A percentile compares a stretch with the other conserved stretches of the same genome.
phyloP scores from a whole-genome alignment of 2,888 invertebrate genomes.

The Metallyticus violacea region DNA sequence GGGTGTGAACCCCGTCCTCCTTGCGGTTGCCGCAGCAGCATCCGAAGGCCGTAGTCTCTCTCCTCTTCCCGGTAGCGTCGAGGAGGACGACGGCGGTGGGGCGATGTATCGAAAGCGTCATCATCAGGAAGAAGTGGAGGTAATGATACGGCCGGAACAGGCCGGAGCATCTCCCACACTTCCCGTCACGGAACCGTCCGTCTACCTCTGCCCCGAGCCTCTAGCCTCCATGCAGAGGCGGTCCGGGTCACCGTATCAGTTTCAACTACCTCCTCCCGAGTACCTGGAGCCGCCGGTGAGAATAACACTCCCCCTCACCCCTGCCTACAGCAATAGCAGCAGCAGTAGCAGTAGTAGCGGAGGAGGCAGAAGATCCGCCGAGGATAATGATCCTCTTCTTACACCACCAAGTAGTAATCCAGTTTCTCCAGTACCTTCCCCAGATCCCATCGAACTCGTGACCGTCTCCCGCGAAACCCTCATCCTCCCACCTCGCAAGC shows the following conservation, averaged over 20 bases:
- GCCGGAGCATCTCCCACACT: slow-evolving; percentile 33
- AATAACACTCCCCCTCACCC: slow-evolving; percentile 12
- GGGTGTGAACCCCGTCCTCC: slow-evolving; percentile 50
- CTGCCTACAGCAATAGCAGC: not conserved
- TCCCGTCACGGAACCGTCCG: slow-evolving; percentile 36
- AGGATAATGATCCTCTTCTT: slow-evolving; percentile 19
- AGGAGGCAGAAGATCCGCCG: not conserved
- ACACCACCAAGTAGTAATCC: slow-evolving; percentile 59
- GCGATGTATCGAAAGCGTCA: not conserved
- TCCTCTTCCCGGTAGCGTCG: slow-evolving; percentile 25
- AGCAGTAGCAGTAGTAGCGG: not conserved
- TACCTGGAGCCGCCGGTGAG: slow-evolving; percentile 27
- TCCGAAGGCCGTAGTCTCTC: slow-evolving; percentile 39
- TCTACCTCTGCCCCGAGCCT: slow-evolving; percentile 40
- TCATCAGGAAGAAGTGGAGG: not conserved
- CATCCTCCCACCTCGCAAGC: slow-evolving; percentile 74
- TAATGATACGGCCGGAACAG: slow-evolving; percentile 27
- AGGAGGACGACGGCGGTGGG: slow-evolving; percentile 13
- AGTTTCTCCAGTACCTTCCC: slow-evolving; percentile 54
- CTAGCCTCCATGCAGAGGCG: slow-evolving; percentile 36
- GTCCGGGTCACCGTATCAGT: slow-evolving; percentile 26
- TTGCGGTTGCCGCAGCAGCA: slow-evolving; percentile 48
- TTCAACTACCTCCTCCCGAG: slow-evolving; percentile 35
- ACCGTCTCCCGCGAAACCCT: slow-evolving; percentile 56
- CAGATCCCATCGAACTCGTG: slow-evolving; percentile 54